Base-by-base conservation (phyloP, 2,797 vertebrate genomes). In the Catostomus latipinnis region DNA sequence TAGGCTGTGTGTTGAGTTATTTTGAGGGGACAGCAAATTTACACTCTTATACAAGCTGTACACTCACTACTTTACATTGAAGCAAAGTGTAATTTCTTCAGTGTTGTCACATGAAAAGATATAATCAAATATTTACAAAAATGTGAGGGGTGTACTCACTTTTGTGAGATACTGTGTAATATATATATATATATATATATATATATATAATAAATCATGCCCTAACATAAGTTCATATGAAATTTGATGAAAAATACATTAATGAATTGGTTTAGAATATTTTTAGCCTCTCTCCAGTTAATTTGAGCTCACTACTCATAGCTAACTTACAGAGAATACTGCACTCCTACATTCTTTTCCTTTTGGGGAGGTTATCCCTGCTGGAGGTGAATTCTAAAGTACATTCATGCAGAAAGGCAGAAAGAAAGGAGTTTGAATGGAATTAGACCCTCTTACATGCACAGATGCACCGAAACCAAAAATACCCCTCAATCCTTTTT, bases 401-500 rank as follows among this genome's bases (percentile, higher is more conserved):
- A 60, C 65, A 22, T 81, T 68, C 57, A 71, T 50, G 66, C 53
- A 63, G 81, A 74, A 74, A 49, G 16, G 34, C 34, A 34, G 34
- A 34, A 34, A 34, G 34, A 53, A 12, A 48, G 57, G 10, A 58
- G 45, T 58, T 61, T 69, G 69, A 54, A 52, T 43, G 14, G 67
- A 50, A 48, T 45, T 43, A 72, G 67, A 80, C 54, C 67, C 81
- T 84, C 80, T 74, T 71, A 86, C 83, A 87, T 81, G 87, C 90
- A 88, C 69, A 83, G 82, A 82, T 86, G 82, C 86, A 87, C 81
- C 14, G 54, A 86, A 85, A 83, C 80, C 89, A 86, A 66, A 87
- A 87, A 84, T 82, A 84, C 87, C 89, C 85, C 83, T 82, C 82
- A 80, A 87, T 87, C 83, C 87, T 83, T 66, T 87, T 87, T 84